phyloP scores from a whole-genome alignment of 2,888 invertebrate genomes.

The Phymatocera aterrima region DNA sequence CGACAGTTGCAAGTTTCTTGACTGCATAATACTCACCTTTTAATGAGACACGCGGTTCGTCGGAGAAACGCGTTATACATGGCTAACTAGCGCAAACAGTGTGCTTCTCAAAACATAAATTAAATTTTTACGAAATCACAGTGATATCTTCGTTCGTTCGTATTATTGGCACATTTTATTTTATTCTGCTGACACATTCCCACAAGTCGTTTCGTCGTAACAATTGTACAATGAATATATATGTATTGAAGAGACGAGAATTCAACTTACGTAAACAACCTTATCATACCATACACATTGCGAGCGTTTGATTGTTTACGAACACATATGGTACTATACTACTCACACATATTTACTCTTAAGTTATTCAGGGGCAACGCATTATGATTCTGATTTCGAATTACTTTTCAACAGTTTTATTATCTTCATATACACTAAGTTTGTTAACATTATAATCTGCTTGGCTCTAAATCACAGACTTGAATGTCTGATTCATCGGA shows the following conservation, averaged over 20 bases:
- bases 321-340: constrained; percentile 18
- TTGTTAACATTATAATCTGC: constrained; percentile 48
- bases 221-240: constrained; percentile 32
- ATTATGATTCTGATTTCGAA: constrained; percentile 27
- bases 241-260: constrained; percentile 33
- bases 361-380: constrained; percentile 7
- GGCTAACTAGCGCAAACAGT: background rate
- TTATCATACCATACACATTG: constrained; percentile 5
- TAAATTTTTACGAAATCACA: background rate
- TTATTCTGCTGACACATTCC: constrained; percentile 17
- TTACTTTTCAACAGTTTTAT: background rate
- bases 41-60: background rate
- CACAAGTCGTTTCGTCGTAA: background rate
- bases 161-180: background rate
- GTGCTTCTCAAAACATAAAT: background rate
- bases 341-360: constrained; percentile 13
- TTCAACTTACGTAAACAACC: constrained; percentile 20
- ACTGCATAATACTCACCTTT: background rate
- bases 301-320: background rate
- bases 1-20: background rate
- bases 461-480: constrained; percentile 62
- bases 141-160: background rate
- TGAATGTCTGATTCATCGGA: constrained; percentile 61
- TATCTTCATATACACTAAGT: background rate
- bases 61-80: background rate